Conservation (phyloP, 2,113 vertebrate species). For the Hippocampus zosterae region DNA sequence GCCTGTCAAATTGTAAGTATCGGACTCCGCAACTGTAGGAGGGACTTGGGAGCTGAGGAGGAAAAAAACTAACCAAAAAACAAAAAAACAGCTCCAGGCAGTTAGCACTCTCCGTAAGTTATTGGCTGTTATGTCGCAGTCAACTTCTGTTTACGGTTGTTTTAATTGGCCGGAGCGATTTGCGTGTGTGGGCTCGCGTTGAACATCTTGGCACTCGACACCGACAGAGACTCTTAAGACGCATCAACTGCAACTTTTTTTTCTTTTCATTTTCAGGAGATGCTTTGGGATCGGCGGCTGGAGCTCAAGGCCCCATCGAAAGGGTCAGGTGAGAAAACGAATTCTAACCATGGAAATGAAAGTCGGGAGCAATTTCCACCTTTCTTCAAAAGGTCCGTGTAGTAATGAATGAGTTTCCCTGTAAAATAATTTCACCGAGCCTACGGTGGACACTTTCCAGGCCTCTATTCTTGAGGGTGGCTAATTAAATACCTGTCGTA, state of each 20-base stretch:
- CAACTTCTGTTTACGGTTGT: background rate
- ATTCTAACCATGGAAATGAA: background rate
- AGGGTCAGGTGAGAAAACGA: background rate
- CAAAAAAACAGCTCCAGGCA: background rate
- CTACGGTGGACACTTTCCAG: slow-evolving; percentile 5
- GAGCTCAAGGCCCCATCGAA: background rate
- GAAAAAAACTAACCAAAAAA: no score
- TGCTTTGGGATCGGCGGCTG: background rate
- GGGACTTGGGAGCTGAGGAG: background rate
- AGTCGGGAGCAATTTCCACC: slow-evolving; percentile 1
- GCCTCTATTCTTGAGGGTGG: slow-evolving; percentile 26
- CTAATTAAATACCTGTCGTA: slow-evolving; percentile 65
- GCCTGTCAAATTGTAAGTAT: background rate
- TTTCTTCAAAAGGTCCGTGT: background rate
- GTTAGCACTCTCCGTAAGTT: background rate
- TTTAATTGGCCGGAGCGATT: background rate
- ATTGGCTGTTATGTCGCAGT: background rate
- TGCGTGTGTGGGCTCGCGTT: background rate
- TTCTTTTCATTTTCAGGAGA: background rate
- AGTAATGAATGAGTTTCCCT: slow-evolving; percentile 6
- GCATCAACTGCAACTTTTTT: no score
- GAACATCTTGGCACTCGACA: background rate
- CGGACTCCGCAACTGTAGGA: background rate
- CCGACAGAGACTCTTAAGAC: no score
- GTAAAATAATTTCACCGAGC: slow-evolving; percentile 2